phyloP scores from a whole-genome alignment of 2,888 invertebrate genomes.

The Chelonus formosanus region DNA sequence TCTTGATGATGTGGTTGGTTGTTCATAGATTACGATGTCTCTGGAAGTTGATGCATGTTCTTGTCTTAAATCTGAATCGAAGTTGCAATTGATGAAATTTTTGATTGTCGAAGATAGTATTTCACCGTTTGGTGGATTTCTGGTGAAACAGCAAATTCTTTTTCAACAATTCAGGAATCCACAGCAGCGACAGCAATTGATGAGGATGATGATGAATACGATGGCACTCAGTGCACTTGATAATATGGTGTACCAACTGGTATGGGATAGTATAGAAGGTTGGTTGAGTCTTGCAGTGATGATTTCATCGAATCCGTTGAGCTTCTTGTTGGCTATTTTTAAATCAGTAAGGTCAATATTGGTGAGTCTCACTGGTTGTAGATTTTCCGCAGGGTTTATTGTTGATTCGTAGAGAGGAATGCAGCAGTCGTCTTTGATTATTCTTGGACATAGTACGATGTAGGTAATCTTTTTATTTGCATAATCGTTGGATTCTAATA shows the following conservation, averaged over 20 bases:
- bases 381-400: no score
- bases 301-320: conserved; percentile 34
- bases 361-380: no score
- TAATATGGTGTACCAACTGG: conserved; percentile 37
- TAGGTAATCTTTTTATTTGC: conserved; percentile 4
- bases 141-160: conserved; percentile 25
- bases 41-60: no score
- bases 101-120: conserved; percentile 37
- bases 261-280: conserved; percentile 34
- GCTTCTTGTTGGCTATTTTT: conserved; percentile 28
- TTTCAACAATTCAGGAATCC: conserved; percentile 15
- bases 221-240: conserved; percentile 23
- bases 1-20: no score
- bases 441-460: not conserved
- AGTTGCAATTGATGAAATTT: conserved; percentile 40
- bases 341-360: no score
- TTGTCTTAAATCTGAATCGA: conserved; percentile 29
- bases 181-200: conserved; percentile 27
- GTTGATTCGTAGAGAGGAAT: no score
- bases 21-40: no score
- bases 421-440: not conserved
- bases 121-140: conserved; percentile 24
- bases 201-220: conserved; percentile 11
- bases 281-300: conserved; percentile 29
- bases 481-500: no score